Conservation (phyloP, 1,140 invertebrate genomes). For the Heliconius eleuchia region DNA sequence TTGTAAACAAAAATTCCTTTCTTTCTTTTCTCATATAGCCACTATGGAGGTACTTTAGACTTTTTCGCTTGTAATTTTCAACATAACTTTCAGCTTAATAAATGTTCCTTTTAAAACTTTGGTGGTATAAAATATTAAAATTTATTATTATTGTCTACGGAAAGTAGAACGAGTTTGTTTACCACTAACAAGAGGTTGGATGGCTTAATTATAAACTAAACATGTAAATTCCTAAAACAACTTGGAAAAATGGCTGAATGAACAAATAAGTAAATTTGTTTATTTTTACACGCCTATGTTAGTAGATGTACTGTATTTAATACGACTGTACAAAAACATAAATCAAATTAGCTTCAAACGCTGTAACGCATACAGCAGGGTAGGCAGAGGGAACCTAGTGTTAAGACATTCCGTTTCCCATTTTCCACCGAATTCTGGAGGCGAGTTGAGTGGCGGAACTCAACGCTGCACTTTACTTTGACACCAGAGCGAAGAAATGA, state of each 20-base stretch:
- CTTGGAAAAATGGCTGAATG: neutral
- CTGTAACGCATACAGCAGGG: too few species aligned
- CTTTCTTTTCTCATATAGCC: neutral
- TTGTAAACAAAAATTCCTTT: neutral
- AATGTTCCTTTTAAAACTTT: constrained; percentile 12
- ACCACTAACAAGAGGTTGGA: neutral
- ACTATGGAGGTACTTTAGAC: neutral
- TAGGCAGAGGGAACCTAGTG: too few species aligned
- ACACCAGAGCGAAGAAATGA: too few species aligned
- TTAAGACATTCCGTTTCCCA: too few species aligned
- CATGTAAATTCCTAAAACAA: neutral
- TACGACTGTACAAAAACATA: too few species aligned
- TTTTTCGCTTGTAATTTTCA: neutral
- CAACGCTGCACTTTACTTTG: too few species aligned
- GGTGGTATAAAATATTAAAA: constrained; percentile 9
- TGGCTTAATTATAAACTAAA: neutral
- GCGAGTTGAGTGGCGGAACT: too few species aligned
- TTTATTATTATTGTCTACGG: constrained; percentile 4
- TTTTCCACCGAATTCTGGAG: too few species aligned
- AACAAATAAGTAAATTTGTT: neutral
- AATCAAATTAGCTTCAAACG: too few species aligned
- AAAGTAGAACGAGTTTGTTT: neutral
- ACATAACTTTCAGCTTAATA: neutral
- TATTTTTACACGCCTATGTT: neutral
- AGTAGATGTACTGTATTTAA: too few species aligned